phyloP scores from a whole-genome alignment of 2,797 vertebrate species.

The Sebastes hubbsi region DNA sequence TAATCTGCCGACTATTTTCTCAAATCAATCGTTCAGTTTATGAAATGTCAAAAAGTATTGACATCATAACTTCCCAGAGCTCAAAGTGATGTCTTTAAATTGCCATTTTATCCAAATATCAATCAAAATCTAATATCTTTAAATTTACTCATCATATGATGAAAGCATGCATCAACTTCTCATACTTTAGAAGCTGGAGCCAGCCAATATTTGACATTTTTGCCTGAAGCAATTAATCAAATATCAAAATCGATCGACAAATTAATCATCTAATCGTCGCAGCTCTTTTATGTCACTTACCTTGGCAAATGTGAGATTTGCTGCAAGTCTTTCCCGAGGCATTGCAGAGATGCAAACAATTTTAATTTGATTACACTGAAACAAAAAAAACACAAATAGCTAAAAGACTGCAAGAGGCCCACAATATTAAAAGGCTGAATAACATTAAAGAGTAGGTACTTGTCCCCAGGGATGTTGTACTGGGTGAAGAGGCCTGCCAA shows the following conservation, averaged over 20 bases:
- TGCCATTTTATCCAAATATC: not conserved
- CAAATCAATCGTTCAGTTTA: rapidly evolving
- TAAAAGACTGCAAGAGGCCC: not conserved
- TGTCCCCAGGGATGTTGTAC: conserved; percentile 85
- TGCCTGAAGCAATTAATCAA: not conserved
- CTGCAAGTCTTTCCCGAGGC: conserved; percentile 83
- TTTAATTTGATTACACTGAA: conserved; percentile 83
- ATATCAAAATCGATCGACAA: not conserved
- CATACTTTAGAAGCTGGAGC: not conserved
- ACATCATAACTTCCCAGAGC: not conserved
- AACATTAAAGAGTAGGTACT: conserved; percentile 58
- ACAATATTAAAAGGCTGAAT: not conserved
- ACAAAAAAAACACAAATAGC: not conserved
- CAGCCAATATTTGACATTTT: not conserved
- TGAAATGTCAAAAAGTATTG: not conserved
- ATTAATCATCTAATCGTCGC: no score
- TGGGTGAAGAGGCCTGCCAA: conserved; percentile 79
- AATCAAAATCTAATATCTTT: not conserved
- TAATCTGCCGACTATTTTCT: not conserved
- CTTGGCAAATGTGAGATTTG: conserved; percentile 79
- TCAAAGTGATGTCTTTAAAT: not conserved
- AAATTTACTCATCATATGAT: not conserved
- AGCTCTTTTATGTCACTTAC: conserved; percentile 58
- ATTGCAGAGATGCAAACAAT: conserved; percentile 80
- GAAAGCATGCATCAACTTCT: not conserved